phyloP scores from a whole-genome alignment of 1,140 invertebrate species.

The Dreissena polymorpha region DNA sequence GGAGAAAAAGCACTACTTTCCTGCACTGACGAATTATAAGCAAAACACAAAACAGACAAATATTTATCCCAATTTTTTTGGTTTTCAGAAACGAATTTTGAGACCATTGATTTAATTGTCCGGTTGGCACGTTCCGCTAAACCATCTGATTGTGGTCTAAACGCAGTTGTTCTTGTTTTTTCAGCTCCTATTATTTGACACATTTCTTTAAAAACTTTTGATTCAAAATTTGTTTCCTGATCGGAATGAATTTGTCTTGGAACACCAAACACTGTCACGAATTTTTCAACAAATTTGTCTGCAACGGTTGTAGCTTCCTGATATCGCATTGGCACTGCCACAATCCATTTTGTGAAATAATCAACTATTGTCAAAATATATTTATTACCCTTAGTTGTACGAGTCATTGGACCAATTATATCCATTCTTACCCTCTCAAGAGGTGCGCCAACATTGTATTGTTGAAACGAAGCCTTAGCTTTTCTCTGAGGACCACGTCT shows the following conservation, averaged over 20 bases:
- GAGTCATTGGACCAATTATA: slow-evolving; percentile 43
- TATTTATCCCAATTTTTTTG: not conserved
- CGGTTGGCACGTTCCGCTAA: slow-evolving; percentile 1
- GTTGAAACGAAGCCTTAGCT: slow-evolving; percentile 22
- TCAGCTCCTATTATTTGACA: not conserved
- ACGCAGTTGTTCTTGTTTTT: slow-evolving; percentile 1
- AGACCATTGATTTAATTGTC: slow-evolving; percentile 1
- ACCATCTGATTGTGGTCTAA: slow-evolving; percentile 13
- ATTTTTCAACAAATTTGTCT: slow-evolving; percentile 69
- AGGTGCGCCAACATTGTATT: slow-evolving; percentile 50
- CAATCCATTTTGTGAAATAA: slow-evolving; percentile 68
- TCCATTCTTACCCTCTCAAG: slow-evolving; percentile 44
- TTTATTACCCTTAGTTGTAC: slow-evolving; percentile 52
- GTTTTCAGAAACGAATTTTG: slow-evolving; percentile 14
- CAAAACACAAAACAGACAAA: not conserved
- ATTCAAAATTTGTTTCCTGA: slow-evolving; percentile 66
- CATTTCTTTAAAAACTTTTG: slow-evolving; percentile 32
- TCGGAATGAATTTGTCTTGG: slow-evolving; percentile 75
- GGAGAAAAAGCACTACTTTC: slow-evolving; percentile 19
- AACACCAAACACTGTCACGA: slow-evolving; percentile 74
- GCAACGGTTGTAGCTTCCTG: slow-evolving; percentile 68
- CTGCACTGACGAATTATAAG: slow-evolving; percentile 5
- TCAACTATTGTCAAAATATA: slow-evolving; percentile 67
- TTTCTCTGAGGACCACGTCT: slow-evolving; percentile 5
- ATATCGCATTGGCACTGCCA: slow-evolving; percentile 59